These are phyloP conservation scores for Drosophila lacertosa DNA, from an alignment of 1,140 invertebrate species.

Conservation along the genomic window DNA sequence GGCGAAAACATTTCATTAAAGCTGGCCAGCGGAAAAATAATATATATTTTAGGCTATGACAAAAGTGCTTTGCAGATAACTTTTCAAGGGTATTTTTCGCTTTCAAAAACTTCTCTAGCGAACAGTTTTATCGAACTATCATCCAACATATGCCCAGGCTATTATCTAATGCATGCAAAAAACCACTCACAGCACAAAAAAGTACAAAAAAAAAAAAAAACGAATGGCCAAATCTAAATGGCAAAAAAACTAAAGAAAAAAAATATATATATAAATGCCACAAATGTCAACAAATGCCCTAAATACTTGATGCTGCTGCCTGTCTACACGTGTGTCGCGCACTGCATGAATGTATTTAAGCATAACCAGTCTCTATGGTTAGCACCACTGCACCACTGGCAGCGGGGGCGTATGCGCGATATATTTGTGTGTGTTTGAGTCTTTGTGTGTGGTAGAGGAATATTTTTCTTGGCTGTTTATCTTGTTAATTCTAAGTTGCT, in stretches of 20 bases:
- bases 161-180: conserved; percentile 11
- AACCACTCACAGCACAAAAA: conserved; percentile 29
- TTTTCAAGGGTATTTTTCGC: not conserved
- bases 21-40: no score
- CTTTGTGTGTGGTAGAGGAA: no score
- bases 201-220: conserved; percentile 41
- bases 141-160: not conserved
- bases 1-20: no score
- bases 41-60: no score
- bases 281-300: conserved; percentile 72
- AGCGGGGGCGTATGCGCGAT: conserved; percentile 33
- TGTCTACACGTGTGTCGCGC: conserved; percentile 12
- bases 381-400: not conserved
- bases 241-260: conserved; percentile 22
- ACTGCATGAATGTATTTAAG: not conserved
- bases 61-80: no score
- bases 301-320: conserved; percentile 54
- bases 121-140: not conserved
- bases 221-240: conserved; percentile 53
- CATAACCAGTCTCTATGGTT: no score
- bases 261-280: conserved; percentile 51
- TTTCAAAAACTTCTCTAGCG: not conserved
- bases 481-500: not conserved
- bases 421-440: not conserved
- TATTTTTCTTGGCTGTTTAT: not conserved